Percentiles rank a stretch among this genome's conserved stretches.
These are phyloP conservation scores for Halocaridina rubra DNA, from an alignment of 2,888 invertebrate genomes.

Conservation along the genomic window DNA sequence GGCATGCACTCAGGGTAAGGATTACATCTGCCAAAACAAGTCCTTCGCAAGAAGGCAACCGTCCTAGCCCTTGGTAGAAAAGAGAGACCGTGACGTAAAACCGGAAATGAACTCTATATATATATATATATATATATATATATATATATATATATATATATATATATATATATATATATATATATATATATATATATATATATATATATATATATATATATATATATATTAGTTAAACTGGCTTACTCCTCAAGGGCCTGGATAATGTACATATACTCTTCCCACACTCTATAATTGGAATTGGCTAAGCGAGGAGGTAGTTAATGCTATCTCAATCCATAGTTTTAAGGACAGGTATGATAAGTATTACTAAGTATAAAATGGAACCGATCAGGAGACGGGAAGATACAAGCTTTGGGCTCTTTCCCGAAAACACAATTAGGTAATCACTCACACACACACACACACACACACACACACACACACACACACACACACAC, in stretches of 20 bases:
- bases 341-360: too few relatives aligned
- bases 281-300: too few relatives aligned
- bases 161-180: neutral
- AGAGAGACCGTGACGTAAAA: too few relatives aligned
- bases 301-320: too few relatives aligned
- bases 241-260: neutral
- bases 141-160: neutral
- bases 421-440: neutral
- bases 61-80: too few relatives aligned
- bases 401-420: neutral
- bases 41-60: too few relatives aligned
- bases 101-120: too few relatives aligned
- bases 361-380: too few relatives aligned
- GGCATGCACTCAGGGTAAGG: too few relatives aligned
- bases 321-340: too few relatives aligned
- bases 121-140: conserved; percentile 4
- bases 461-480: neutral
- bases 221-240: neutral
- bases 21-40: too few relatives aligned
- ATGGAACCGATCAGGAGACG: too few relatives aligned
- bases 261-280: neutral
- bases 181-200: neutral
- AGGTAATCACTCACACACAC: neutral
- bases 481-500: neutral
- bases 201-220: neutral